Evolutionary conservation across 2,888 invertebrate species (phyloP).

Genomic region (Zonitis immaculata): DNA sequence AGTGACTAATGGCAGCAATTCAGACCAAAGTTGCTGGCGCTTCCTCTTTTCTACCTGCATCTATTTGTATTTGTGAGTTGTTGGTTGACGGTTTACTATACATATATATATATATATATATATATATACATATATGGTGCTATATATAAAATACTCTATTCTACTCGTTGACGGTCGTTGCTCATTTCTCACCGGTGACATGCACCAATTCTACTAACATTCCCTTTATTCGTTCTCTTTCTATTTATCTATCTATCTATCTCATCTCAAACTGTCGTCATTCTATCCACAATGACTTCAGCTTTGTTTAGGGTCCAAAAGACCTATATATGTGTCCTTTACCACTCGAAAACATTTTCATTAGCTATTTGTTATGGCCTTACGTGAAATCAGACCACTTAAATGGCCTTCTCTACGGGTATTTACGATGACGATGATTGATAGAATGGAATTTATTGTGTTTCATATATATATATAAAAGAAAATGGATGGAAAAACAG

Average conservation of each 20-base stretch:
- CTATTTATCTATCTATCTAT: too few species aligned
- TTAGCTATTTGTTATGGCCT: slow-evolving; percentile 47
- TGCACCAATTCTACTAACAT: slow-evolving; percentile 38
- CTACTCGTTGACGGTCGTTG: slow-evolving; percentile 32
- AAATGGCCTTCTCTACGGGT: slow-evolving; percentile 5
- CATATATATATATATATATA: background rate
- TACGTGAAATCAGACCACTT: slow-evolving; percentile 15
- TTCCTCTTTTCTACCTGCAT: slow-evolving; percentile 32
- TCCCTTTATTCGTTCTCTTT: slow-evolving; percentile 30
- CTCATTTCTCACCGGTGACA: slow-evolving; percentile 47
- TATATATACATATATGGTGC: slow-evolving; percentile 27
- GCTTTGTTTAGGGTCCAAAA: slow-evolving; percentile 39
- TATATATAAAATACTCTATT: too few species aligned
- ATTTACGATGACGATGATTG: background rate
- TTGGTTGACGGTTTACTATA: too few species aligned
- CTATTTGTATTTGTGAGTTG: too few species aligned
- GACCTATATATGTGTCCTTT: slow-evolving; percentile 30
- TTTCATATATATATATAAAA: too few species aligned
- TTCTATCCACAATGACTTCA: slow-evolving; percentile 37
- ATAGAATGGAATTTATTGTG: too few species aligned
- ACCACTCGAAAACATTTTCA: slow-evolving; percentile 45
- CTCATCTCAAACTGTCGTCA: slow-evolving; percentile 37
- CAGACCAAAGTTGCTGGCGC: slow-evolving; percentile 40
- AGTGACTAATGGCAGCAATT: slow-evolving; percentile 48
- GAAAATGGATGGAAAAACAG: too few species aligned